Evolutionary conservation across 2,113 vertebrate genomes (phyloP).

Genomic region (Sprattus sprattus): DNA sequence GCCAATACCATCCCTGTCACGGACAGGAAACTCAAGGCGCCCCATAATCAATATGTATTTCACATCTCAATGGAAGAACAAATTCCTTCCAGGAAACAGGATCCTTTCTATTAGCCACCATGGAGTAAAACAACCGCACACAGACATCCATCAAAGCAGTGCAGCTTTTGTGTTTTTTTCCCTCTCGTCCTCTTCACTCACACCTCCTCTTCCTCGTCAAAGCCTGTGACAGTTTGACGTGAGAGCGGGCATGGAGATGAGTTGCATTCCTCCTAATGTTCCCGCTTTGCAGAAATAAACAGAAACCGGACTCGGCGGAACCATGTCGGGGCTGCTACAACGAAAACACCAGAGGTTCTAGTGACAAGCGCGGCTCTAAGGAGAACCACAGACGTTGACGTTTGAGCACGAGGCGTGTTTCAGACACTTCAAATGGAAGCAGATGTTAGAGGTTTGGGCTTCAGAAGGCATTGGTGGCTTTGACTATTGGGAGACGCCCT

Average conservation of each 20-base stretch:
- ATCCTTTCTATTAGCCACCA: constrained; percentile 53
- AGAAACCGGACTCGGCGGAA: constrained; percentile 20
- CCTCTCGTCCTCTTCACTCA: constrained; percentile 18
- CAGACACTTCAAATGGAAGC: constrained; percentile 57
- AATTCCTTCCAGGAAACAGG: constrained; percentile 59
- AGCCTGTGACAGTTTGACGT: constrained; percentile 37
- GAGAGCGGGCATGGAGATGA: constrained; percentile 32
- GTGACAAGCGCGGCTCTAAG: constrained; percentile 39
- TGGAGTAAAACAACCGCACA: constrained; percentile 46
- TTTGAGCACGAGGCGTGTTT: constrained; percentile 40
- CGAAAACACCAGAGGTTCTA: constrained; percentile 40
- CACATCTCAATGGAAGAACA: constrained; percentile 52
- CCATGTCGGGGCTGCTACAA: constrained; percentile 27
- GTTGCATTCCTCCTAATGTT: constrained; percentile 31
- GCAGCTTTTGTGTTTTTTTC: constrained; percentile 33
- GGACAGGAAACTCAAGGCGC: constrained; percentile 51
- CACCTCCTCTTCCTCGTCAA: constrained; percentile 6
- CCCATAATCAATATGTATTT: constrained; percentile 58
- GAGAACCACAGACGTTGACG: constrained; percentile 44
- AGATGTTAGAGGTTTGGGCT: constrained; percentile 51
- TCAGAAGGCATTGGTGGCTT: constrained; percentile 46
- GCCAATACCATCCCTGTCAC: constrained; percentile 55
- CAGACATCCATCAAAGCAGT: constrained; percentile 47
- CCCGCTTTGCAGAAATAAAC: constrained; percentile 36
- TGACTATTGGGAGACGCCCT: constrained; percentile 29